Evolutionary conservation across 37 sponge, comb jelly and placozoan species (phyloP), one percentile per base, ranked within the genome.

Genomic region (Theonella swinhoei): DNA sequence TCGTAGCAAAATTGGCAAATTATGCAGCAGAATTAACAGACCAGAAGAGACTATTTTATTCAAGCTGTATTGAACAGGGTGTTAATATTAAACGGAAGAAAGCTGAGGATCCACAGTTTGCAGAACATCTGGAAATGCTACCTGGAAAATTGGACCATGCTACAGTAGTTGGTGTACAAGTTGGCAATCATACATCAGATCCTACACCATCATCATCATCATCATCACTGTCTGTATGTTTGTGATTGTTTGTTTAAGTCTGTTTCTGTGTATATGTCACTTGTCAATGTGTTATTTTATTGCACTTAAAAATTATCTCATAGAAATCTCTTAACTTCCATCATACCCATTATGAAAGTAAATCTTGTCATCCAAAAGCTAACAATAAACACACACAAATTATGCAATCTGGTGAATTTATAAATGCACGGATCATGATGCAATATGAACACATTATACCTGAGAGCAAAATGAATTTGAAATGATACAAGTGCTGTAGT

Each of bases 121-220:
- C 90, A 23, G 61, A n/a, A 0, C 39, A 32, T n/a, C 23, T 90
- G 8, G 75, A 84, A 31, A 20, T 58, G 17, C 25, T 79, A 23
- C 62, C 82, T 20, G 94, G 96, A 4, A 96, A 96, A 67, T 72
- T 96, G 33, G 96, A 96, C 33, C 96, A 96, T 54, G 96, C 96
- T 17, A 71, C 93, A 29, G 81, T 91, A 2, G 94, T 91, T 1
- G 88, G 94, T 1, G 90, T 72, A 74, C 82, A 88, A 72, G 92
- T 93, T 9, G 85, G 88, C 33, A 11, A 74, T 7, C 83, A 89
- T 43, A 9, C 9, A 17, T 17, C n/a, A 42, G 26, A 14, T 81
- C 38, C 39, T 14, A 67, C 34, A 9, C 70, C 34, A 61, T 77
- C 8, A 69, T 67, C 9, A 26, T 77, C 20, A 7, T 73, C 33